These are phyloP conservation scores for Maccullochella peelii DNA, from an alignment of 2,113 vertebrate genomes.

Conservation along the genomic window DNA sequence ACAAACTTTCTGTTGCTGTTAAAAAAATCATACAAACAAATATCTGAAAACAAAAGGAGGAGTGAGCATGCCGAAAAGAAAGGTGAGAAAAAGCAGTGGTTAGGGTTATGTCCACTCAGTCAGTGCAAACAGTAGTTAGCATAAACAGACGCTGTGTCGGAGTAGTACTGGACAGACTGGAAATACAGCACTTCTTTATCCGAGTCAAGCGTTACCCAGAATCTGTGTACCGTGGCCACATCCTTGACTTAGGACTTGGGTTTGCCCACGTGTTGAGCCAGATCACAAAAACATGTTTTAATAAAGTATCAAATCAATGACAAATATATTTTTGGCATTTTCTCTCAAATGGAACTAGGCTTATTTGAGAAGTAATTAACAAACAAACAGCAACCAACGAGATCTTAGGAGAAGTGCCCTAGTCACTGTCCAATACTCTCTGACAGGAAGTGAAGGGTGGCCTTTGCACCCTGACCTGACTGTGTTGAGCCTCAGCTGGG, in stretches of 20 bases:
- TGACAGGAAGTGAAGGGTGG: conserved; percentile 65
- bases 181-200: conserved; percentile 38
- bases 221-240: not conserved
- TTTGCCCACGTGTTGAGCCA: not conserved
- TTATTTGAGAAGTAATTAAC: not conserved
- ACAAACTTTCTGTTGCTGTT: conserved; percentile 13
- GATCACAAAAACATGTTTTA: not conserved
- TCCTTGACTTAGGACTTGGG: conserved; percentile 14
- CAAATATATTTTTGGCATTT: not conserved
- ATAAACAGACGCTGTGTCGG: conserved; percentile 41
- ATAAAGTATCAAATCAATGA: not conserved
- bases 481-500: conserved; percentile 72
- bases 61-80: conserved; percentile 58
- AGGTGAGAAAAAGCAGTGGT: conserved; percentile 57
- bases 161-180: conserved; percentile 75
- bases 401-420: conserved; percentile 3
- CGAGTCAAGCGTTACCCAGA: not conserved
- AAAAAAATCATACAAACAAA: conserved; percentile 21
- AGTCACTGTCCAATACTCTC: conserved; percentile 69
- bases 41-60: conserved; percentile 22
- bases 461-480: conserved; percentile 85
- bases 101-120: conserved; percentile 49
- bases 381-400: not conserved
- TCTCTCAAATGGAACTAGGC: not conserved
- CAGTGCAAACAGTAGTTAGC: conserved; percentile 64